Evolutionary conservation across 2,797 vertebrate genomes (phyloP).

Genomic region (Thamnophis elegans): DNA sequence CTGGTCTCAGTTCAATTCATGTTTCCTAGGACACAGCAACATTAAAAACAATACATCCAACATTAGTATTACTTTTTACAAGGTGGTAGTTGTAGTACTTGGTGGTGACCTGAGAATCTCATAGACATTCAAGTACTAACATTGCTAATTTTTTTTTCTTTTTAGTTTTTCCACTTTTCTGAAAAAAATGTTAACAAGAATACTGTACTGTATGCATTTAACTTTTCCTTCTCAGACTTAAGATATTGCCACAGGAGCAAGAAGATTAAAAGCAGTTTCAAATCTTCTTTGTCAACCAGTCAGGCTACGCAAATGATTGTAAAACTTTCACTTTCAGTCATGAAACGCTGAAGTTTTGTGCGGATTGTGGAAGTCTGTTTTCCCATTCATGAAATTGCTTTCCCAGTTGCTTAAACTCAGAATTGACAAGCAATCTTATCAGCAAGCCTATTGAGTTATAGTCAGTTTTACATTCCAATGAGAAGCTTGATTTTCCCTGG

Average conservation of each 20-base stretch:
- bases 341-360: neutral
- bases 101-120: neutral
- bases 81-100: neutral
- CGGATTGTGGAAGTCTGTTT: neutral
- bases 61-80: neutral
- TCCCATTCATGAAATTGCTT: neutral
- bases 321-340: neutral
- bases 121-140: neutral
- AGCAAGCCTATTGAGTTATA: neutral
- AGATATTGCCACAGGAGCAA: neutral
- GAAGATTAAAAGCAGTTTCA: neutral
- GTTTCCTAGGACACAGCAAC: neutral
- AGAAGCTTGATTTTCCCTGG: neutral
- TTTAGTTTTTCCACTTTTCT: neutral
- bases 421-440: neutral
- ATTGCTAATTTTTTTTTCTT: neutral
- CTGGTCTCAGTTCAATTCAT: neutral
- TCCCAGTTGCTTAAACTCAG: neutral
- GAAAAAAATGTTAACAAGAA: neutral
- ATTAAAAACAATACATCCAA: neutral
- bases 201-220: neutral
- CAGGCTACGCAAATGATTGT: neutral
- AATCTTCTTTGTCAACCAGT: neutral
- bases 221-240: neutral
- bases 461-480: neutral